phyloP scores from a whole-genome alignment of 2,888 invertebrate species.

The Dendrolimus houi region DNA sequence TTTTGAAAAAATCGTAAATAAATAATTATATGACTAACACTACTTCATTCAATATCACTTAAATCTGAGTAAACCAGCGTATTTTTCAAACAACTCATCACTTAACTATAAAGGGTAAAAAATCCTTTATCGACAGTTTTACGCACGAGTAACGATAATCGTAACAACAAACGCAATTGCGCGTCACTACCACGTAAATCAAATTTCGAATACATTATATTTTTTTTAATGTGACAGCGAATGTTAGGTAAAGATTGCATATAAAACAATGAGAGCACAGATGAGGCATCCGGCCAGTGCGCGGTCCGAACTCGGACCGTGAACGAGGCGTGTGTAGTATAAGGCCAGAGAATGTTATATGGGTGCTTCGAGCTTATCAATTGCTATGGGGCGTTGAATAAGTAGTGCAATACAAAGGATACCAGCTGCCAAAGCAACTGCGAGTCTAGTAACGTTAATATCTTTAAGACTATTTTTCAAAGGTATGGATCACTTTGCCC shows the following conservation, averaged over 20 bases:
- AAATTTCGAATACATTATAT: background rate
- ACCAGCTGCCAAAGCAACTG: no score
- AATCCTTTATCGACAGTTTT: background rate
- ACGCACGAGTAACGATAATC: background rate
- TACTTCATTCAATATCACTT: no score
- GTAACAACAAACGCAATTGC: background rate
- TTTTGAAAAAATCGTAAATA: no score
- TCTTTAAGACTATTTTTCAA: no score
- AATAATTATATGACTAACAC: no score
- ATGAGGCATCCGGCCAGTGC: slow-evolving; percentile 28
- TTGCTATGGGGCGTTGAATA: slow-evolving; percentile 24
- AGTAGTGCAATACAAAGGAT: slow-evolving; percentile 8
- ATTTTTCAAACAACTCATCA: background rate
- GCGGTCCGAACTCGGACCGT: slow-evolving; percentile 8
- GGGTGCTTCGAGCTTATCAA: slow-evolving; percentile 37
- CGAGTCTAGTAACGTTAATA: no score
- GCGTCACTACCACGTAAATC: background rate
- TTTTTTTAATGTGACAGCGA: no score
- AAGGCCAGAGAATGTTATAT: slow-evolving; percentile 22
- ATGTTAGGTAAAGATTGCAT: background rate
- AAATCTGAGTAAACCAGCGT: background rate
- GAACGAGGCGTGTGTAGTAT: slow-evolving; percentile 12
- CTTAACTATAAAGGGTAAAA: background rate
- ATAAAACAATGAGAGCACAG: slow-evolving; percentile 9
- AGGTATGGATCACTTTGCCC: no score